phyloP scores from a whole-genome alignment of 2,888 invertebrate species.

The Acronicta psi region DNA sequence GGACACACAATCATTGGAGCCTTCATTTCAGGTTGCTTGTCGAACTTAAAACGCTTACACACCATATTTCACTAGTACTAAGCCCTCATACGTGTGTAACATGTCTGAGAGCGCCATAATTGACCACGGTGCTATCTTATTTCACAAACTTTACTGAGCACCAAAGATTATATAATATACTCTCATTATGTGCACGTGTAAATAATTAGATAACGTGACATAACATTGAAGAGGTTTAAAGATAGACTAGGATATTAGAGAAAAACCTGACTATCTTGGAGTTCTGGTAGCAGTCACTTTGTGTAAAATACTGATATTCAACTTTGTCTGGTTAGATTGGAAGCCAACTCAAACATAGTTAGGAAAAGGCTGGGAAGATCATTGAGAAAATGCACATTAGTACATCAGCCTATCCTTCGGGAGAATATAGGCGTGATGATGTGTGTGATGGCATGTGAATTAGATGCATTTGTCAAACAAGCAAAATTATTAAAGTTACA shows the following conservation, averaged over 20 bases:
- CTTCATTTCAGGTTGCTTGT: not conserved
- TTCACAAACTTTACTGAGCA: slow-evolving; percentile 26
- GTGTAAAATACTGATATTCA: too few species aligned
- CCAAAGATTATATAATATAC: not conserved
- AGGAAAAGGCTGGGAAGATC: too few species aligned
- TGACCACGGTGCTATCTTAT: slow-evolving; percentile 27
- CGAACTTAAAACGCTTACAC: slow-evolving; percentile 1
- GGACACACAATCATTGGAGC: not conserved
- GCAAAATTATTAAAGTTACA: too few species aligned
- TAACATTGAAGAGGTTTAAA: not conserved
- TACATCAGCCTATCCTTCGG: not conserved
- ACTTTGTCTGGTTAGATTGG: too few species aligned
- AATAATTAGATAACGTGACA: not conserved
- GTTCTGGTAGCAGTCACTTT: too few species aligned
- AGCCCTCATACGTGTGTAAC: slow-evolving; percentile 26
- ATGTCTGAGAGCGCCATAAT: slow-evolving; percentile 22
- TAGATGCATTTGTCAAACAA: too few species aligned
- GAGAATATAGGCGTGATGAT: not conserved
- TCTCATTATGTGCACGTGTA: not conserved
- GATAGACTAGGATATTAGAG: too few species aligned
- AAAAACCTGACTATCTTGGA: too few species aligned
- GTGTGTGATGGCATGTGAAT: too few species aligned
- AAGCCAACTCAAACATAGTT: too few species aligned
- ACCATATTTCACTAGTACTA: slow-evolving; percentile 36
- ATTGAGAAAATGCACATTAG: too few species aligned